Conservation (phyloP, 2,113 vertebrate species). For the Diphyllodes magnificus region DNA sequence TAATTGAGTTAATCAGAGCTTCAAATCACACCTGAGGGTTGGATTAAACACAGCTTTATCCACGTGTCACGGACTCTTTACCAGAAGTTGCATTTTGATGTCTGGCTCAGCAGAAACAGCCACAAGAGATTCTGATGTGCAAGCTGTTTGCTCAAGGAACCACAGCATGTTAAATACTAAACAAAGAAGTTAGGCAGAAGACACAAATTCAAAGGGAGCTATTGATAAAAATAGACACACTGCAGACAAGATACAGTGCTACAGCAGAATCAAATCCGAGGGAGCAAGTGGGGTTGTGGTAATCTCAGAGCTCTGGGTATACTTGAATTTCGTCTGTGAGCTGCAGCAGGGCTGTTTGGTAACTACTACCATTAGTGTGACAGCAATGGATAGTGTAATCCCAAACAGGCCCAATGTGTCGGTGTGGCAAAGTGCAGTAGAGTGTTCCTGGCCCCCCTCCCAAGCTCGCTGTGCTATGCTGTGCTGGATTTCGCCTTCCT, state of each 20-base stretch:
- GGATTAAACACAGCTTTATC: background rate
- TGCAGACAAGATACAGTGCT: background rate
- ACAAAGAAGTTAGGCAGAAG: background rate
- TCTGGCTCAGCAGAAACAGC: background rate
- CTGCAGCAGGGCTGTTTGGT: background rate
- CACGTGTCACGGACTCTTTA: background rate
- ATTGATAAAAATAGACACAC: background rate
- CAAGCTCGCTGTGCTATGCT: background rate
- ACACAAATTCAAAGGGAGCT: background rate
- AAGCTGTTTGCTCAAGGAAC: background rate
- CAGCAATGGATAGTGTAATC: background rate
- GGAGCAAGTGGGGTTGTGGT: background rate
- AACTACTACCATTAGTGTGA: background rate
- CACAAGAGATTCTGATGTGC: background rate
- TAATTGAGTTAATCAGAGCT: background rate
- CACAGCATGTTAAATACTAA: background rate
- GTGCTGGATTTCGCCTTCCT: background rate
- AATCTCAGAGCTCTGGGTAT: background rate
- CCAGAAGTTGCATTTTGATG: background rate
- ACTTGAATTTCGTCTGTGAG: background rate
- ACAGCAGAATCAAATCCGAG: rapidly evolving
- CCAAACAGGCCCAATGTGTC: background rate
- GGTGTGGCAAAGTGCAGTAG: background rate
- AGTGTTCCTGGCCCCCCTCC: background rate
- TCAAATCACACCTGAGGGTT: background rate